Base-by-base conservation (phyloP, 2,113 vertebrate genomes). In the Notarius lentiginosus region DNA sequence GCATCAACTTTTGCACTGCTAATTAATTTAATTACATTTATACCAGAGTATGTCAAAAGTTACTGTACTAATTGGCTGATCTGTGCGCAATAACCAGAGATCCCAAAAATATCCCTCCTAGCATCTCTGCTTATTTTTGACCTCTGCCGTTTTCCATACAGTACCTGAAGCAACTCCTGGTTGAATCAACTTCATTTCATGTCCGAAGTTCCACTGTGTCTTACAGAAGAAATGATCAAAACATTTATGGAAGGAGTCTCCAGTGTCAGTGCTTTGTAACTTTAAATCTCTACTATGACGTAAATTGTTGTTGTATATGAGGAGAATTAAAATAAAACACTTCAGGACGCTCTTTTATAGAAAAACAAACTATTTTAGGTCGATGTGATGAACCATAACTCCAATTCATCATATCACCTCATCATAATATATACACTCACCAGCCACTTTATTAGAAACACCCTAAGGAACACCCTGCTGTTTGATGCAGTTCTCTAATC, bases 171-270 rank as follows among this genome's bases (percentile, higher is more conserved):
- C 34, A 41, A 41, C 34, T 41, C 34, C 34, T 41, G 34, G 34
- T 41, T 41, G 34, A 41, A 41, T 41, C 34, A 41, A 41, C 34
- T 41, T 41, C 34, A 34, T 34, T 34, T 34, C 34, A 41, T 41
- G 2, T 41, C 34, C 34, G 34, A 41, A 41, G 34, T 41, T 41
- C 34, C 34, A 41, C 34, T 41, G 34, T 41, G 34, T 41, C 34
- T 41, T 41, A 41, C 34, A 41, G 34, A 41, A 41, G 34, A 41
- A 41, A 41, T 41, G 2, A 2, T 41, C 34, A 41, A 41, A 41
- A 41, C 34, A 41, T 72, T 72, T 72, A 17, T 9, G 47, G 73
- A 51, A 76, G 73, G 73, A 76, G 73, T 79, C 51, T 55, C 75
- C 75, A 55, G 75, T 55, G 51, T 15, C 12, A 27, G 20, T 14